Percentiles rank a stretch among this genome's conserved stretches.
Evolutionary conservation across 1,140 invertebrate species (phyloP).

Genomic region (Eumeta japonica): DNA sequence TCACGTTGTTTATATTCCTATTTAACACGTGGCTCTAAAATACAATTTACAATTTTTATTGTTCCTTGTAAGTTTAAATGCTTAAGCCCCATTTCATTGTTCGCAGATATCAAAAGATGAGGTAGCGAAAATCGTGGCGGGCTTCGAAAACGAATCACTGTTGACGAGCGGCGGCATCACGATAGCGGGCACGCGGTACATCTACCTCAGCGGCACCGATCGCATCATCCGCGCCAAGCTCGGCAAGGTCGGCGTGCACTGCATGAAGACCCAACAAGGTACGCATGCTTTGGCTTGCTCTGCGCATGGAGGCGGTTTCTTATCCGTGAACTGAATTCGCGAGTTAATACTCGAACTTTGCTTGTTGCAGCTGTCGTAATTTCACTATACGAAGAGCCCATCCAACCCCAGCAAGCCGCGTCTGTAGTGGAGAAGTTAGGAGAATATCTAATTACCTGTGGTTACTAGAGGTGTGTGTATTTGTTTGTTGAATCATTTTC

Average conservation of each 20-base stretch:
- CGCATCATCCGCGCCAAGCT: conserved; percentile 88
- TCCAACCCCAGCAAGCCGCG: conserved; percentile 91
- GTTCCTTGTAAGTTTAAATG: too few species aligned
- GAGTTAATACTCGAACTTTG: too few species aligned
- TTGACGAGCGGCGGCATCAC: conserved; percentile 84
- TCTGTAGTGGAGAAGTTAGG: conserved; percentile 93
- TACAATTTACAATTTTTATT: too few species aligned
- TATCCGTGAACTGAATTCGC: too few species aligned
- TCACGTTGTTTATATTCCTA: too few species aligned
- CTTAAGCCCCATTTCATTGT: too few species aligned
- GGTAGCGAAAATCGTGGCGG: conserved; percentile 79
- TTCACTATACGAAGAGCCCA: conserved; percentile 90
- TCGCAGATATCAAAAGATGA: conserved; percentile 86
- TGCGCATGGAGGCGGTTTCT: too few species aligned
- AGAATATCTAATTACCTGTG: conserved; percentile 91
- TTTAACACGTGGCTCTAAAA: too few species aligned
- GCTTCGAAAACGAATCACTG: conserved; percentile 82
- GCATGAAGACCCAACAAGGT: conserved; percentile 92
- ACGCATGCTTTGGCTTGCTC: too few species aligned
- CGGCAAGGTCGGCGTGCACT: conserved; percentile 87
- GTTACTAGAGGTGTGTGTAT: conserved; percentile 73
- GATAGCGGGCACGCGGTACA: conserved; percentile 85
- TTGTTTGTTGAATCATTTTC: not conserved
- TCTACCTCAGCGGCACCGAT: conserved; percentile 89
- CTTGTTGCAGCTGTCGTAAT: conserved; percentile 81